Base-by-base conservation (phyloP, 2,113 vertebrate species). In the Diadophis punctatus region DNA sequence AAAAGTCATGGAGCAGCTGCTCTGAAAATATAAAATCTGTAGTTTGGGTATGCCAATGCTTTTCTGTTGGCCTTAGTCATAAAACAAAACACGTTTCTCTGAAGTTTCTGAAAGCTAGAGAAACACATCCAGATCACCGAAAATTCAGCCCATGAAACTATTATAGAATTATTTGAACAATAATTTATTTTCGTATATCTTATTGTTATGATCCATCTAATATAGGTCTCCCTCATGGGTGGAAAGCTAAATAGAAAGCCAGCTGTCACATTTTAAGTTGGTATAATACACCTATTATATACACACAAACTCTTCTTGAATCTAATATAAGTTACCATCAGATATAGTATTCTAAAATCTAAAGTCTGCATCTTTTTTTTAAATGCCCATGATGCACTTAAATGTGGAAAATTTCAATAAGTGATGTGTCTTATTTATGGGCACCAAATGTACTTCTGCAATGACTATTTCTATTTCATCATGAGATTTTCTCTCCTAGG, bases 1-100 rank as follows among this genome's bases (percentile, higher is more conserved):
- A 95, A 96, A 96, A 97, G 95, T 95, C 95, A 96, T 46, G 1
- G 52, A 97, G 95, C 95, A 96, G 95, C 94, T 97, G 97, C 90
- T 49, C 4, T 92, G 93, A 96, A 92, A 96, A 91, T 95, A 93
- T 96, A 96, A 94, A 97, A 97, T 97, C 94, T 96, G 95, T 94
- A 94, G 92, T 95, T 94, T 95, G 94, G 96, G 94, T 96, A 93
- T 96, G 92, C 91, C 92, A 87, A 93, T 96, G 93, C 96, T 96
- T 97, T 97, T 93, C 91, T 94, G 90, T 96, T 96, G 97, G 94
- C 55, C 91, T 96, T 95, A 97, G 95, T 55, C 91, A 88, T 95
- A 95, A 96, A 95, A 96, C 94, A 95, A 96, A 95, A 96, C 53
- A 96, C 95, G 95, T 92, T 88, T 96, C 91, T 87, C 93, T 95